Conservation (phyloP, 1,140 invertebrate genomes). For the Doryteuthis pealeii region DNA sequence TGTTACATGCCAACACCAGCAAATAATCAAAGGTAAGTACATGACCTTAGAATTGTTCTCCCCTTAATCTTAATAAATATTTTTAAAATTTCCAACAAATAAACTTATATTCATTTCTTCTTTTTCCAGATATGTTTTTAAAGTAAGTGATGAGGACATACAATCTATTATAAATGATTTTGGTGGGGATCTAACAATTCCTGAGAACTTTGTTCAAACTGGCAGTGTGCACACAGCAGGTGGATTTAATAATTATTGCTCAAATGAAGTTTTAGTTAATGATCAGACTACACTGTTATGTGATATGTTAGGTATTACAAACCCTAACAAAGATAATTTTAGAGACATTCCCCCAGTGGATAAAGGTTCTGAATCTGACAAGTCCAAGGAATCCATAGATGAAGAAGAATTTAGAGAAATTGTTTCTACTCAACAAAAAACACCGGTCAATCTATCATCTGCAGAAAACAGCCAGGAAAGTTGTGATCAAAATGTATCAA, state of each 20-base stretch:
- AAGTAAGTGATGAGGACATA: constrained; percentile 76
- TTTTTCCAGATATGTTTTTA: constrained; percentile 70
- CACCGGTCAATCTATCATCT: no score
- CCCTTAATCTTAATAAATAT: no score
- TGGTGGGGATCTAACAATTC: constrained; percentile 67
- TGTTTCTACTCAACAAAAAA: no score
- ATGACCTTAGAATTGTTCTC: constrained; percentile 17
- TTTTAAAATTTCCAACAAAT: no score
- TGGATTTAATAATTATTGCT: constrained; percentile 40
- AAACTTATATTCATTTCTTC: constrained; percentile 3
- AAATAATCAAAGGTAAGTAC: constrained; percentile 70
- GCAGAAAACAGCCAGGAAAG: no score
- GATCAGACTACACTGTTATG: constrained; percentile 82
- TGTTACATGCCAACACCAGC: constrained; percentile 80
- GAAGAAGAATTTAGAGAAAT: no score
- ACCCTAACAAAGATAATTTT: constrained; percentile 65
- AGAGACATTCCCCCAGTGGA: no score
- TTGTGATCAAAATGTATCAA: no score
- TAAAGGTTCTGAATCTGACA: no score
- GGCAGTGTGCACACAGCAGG: constrained; percentile 67
- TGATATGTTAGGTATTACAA: constrained; percentile 75
- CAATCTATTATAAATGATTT: constrained; percentile 70
- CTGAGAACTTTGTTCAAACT: constrained; percentile 77
- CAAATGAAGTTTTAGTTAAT: constrained; percentile 63
- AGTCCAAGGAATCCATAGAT: no score